Base-by-base conservation (phyloP, 2,888 invertebrate species). In the Parnassius glacialis region DNA sequence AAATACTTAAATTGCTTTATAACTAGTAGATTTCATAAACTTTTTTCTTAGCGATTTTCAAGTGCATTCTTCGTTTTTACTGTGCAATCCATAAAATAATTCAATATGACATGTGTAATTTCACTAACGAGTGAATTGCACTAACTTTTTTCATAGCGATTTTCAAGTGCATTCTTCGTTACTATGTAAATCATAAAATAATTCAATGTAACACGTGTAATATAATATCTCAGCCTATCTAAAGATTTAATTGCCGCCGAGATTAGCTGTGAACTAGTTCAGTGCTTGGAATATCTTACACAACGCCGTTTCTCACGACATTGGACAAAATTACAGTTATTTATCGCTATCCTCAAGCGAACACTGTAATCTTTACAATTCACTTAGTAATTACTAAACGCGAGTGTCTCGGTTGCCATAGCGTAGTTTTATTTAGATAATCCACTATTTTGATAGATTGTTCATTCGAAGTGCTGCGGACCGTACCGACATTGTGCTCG, bases 191-290 rank as follows among this genome's bases (percentile, higher is more conserved):
- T 9, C 2, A 12, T 48, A 13, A 47, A 20, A 20, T 20, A 20
- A 20, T 61, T 58, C 52, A 63, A 65, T 69, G 70, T 67, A 73
- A 65, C 74, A 78, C 74, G 78, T 79, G 70, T 70, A 61, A 58
- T 67, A 70, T 7, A 34, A 34, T 34, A 48, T 70, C 79, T 82
- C 80, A 81, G 78, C 72, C 78, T 81, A 80, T 80, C 73, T 74
- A 78, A 74, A 77, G 69, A 79, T 80, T 80, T 78, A 84, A 82
- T 83, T 74, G 81, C 79, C 77, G 81, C 81, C 79, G 69, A 85
- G 87, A 87, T 87, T 81, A 84, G 83, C 83, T 84, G 84, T 81
- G 84, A 88, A 88, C 87, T 87, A 84, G 90, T 85, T 84, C 80
- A 83, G 78, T 71, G 72, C 77, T 74, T 72, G 66, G 68, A 67